Percentiles rank a stretch among this genome's conserved stretches.
phyloP scores from a whole-genome alignment of 2,113 vertebrate species.

The Telmatochromis sp. region DNA sequence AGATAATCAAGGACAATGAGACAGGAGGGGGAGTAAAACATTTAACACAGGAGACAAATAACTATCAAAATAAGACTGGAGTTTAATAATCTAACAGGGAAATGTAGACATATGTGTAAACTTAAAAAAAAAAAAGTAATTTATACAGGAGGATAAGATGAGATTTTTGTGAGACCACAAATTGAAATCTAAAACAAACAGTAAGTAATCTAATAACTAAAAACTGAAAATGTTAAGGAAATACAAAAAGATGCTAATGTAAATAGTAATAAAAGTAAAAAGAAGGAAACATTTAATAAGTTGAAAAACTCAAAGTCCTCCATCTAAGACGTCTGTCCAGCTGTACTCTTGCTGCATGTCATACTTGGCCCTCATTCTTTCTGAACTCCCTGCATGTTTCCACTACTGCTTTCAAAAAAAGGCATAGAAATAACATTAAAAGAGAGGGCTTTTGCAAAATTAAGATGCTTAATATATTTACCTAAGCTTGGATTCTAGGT shows the following conservation, averaged over 20 bases:
- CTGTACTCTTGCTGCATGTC: not conserved
- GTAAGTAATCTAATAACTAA: not conserved
- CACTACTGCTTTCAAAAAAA: not conserved
- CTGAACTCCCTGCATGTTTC: not conserved
- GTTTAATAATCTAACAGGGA: not conserved
- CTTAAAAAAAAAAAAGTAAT: fast-evolving
- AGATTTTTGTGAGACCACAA: not conserved
- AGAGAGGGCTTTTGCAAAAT: not conserved
- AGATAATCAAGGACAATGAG: not conserved
- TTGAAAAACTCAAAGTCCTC: not conserved
- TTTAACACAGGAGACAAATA: not conserved
- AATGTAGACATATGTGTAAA: not conserved
- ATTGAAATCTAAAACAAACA: not conserved
- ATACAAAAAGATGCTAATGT: not conserved
- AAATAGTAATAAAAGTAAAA: not conserved
- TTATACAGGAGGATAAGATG: not conserved
- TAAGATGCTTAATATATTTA: not conserved
- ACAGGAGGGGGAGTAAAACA: not conserved
- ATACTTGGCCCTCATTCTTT: not conserved
- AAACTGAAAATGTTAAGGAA: not conserved
- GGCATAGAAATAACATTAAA: not conserved
- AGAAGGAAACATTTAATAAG: not conserved
- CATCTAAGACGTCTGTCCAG: not conserved
- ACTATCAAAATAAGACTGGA: not conserved
- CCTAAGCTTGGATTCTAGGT: not conserved